Base-by-base conservation (phyloP, 1,140 invertebrate species). In the Metaphire vulgaris region DNA sequence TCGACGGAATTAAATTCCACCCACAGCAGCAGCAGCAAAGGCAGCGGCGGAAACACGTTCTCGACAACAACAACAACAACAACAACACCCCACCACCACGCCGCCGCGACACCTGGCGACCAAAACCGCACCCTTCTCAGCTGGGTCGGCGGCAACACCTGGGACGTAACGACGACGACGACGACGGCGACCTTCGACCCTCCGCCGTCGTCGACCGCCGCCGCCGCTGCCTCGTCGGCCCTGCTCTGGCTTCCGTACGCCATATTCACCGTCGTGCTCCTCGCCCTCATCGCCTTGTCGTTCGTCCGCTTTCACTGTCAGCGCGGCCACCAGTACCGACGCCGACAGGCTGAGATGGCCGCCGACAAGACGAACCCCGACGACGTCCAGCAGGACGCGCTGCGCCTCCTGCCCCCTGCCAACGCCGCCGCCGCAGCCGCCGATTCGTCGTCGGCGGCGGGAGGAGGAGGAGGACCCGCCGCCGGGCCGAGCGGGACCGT, bases 171-270 rank as follows among this genome's bases (percentile, higher is more conserved):
- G 41, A 56, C 21, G 41, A 21, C 41, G 41, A 6, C 41, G 41
- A 6, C 41, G 41, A 21, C 6, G 41, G 6, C 41, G 41, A 6
- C 41, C 6, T 21, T 21, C 6, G 41, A 21, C 6, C 6, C 41
- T 12, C 41, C 41, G 21, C 41, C 41, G 6, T 21, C 41, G 41
- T 56, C 41, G 41, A 56, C 41, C 41, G 6, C 41, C 21, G 41
- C 21, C 41, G 6, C 41, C 6, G 41, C 41, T 6, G 21, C 41
- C 6, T 12, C 21, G 6, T 12, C 41, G 41, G 33, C 67, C 29
- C 68, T 75, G n/a, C 28, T 78, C 15, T 78, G 77, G 77, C 56
- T 78, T 67, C 77, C 77, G 6, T 78, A 78, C 69, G 74, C 71
- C 30, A 33, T 68, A 15, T 66, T 78, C 2, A 56, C 74, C 1